Evolutionary conservation across 1,140 invertebrate genomes (phyloP), one percentile per base, ranked within the genome.

Genomic region (Yoshiicerus persimilis): DNA sequence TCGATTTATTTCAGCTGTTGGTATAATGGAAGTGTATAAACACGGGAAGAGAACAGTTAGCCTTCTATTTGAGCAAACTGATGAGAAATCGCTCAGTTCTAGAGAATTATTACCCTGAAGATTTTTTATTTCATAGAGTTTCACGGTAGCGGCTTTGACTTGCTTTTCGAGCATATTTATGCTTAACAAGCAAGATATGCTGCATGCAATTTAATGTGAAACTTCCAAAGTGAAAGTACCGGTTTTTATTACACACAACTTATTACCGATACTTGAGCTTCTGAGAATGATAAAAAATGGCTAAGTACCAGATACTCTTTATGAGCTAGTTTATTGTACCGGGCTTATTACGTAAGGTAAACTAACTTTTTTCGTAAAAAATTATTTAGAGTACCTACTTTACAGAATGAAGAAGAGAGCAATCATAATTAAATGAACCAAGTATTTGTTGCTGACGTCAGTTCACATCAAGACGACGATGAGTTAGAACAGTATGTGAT

Each of bases 91-190:
- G 56, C n/a, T 62, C 27, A 16, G 16, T 36, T 62, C 27, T 13
- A 30, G 66, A 86, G 84, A 86, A 86, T 86, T 86, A 86, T 86
- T 86, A 66, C 66, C 41, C 64, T 86, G 27, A 32, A 56, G 47
- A 13, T 62, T 41, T 30, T 25, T n/a, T n/a, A n/a, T 34, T 47
- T 11, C 39, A n/a, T 10, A 27, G 27, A 4, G 66, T 30, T 30
- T 66, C 25, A 66, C 8, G 66, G 11, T 70, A 30, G 25, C 5
- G 4, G 47, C 47, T 70, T 30, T 70, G 66, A 16, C 30, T 70
- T 70, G 27, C 66, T 70, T 27, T 1, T 27, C 30, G 30, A 70
- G 66, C 27, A 70, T 30, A 70, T 30, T 16, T 70, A 70, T 27
- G n/a, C n/a, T n/a, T n/a, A n/a, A n/a, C n/a, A n/a, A n/a, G n/a